Conservation (phyloP, 2,113 vertebrate species). For the Phylloscopus whistleri region DNA sequence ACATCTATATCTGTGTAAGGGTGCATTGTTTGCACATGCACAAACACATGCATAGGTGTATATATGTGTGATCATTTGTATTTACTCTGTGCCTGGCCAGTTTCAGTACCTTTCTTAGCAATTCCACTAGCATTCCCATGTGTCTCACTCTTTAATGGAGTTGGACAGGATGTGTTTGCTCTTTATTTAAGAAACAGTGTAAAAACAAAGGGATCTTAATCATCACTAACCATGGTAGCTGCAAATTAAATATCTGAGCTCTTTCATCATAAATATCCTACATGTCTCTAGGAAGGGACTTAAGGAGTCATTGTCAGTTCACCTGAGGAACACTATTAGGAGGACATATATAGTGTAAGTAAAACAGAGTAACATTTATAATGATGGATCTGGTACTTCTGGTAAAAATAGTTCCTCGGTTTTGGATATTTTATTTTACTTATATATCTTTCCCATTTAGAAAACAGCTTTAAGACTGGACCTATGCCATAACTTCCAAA, state of each 20-base stretch:
- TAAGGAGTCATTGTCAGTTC: background rate
- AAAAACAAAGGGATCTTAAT: conserved; percentile 58
- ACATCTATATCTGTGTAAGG: background rate
- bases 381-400: background rate
- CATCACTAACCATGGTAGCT: conserved; percentile 34
- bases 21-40: background rate
- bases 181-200: conserved; percentile 36
- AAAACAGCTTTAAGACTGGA: background rate
- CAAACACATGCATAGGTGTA: background rate
- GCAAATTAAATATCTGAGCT: conserved; percentile 41
- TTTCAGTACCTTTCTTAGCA: background rate
- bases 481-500: background rate
- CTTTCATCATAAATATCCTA: conserved; percentile 17
- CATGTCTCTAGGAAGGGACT: background rate
- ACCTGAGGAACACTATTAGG: background rate
- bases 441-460: background rate
- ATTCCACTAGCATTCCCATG: background rate
- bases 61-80: background rate
- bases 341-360: background rate
- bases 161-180: conserved; percentile 26
- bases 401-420: background rate
- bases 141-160: background rate
- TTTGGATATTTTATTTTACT: background rate
- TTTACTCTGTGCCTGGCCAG: background rate
- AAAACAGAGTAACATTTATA: background rate